A percentile compares a stretch with the other conserved stretches of the same genome.
Evolutionary conservation across 1,140 invertebrate species (phyloP).

Genomic region (Bombus consobrinus): DNA sequence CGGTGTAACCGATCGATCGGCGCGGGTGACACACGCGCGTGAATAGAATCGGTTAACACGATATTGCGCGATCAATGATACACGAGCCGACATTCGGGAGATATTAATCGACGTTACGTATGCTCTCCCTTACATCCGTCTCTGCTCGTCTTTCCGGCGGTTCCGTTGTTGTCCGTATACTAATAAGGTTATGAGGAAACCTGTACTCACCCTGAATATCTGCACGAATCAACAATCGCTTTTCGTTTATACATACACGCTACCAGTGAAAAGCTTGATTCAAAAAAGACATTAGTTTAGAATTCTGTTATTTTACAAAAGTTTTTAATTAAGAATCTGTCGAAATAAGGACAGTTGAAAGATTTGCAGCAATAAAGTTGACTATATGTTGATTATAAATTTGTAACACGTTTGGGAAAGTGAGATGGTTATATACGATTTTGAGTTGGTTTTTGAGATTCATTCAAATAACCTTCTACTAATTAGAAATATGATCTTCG

Average conservation of each 20-base stretch:
- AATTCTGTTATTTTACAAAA: no score
- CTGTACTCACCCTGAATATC: slow-evolving; percentile 16
- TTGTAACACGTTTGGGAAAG: no score
- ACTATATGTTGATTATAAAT: no score
- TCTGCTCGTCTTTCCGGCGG: slow-evolving; percentile 35
- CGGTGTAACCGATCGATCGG: slow-evolving; percentile 8
- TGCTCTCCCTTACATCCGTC: slow-evolving; percentile 42
- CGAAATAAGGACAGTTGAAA: no score
- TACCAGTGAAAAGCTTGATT: no score
- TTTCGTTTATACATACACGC: not conserved
- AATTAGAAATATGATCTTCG: no score
- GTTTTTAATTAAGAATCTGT: no score
- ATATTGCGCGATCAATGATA: slow-evolving; percentile 22
- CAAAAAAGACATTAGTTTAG: no score
- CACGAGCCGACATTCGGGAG: slow-evolving; percentile 4
- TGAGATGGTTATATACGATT: no score
- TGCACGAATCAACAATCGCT: not conserved
- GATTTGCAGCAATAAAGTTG: no score
- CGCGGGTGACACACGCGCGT: slow-evolving; percentile 9
- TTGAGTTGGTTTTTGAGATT: no score
- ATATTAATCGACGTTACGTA: slow-evolving; percentile 46
- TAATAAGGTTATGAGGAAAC: slow-evolving; percentile 30
- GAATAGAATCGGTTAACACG: slow-evolving; percentile 9
- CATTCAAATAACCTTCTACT: no score
- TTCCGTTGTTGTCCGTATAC: slow-evolving; percentile 2